Base-by-base conservation (phyloP, 2,113 vertebrate genomes). In the Nicator chloris region DNA sequence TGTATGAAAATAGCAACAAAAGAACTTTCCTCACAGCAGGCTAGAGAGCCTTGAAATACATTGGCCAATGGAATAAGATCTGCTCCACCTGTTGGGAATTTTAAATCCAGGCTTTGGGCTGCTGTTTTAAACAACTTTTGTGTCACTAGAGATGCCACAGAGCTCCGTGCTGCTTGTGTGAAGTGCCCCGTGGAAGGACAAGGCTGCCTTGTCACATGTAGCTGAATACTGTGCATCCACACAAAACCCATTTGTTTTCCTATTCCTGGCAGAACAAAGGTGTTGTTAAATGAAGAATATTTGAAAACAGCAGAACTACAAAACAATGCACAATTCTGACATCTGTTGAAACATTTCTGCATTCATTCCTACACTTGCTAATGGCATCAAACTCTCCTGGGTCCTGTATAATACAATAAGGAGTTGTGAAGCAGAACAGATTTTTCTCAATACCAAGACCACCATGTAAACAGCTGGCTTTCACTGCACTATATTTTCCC, bases 41-140 rank as follows among this genome's bases (percentile, higher is more conserved):
- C 35, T 50, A 40, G 33, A 82, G 31, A 21, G 33, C 54, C 50
- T 91, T 91, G 63, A 47, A 87, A 92, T 57, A 64, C 24, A 15
- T 13, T 40, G 44, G 51, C 33, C 88, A 88, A 82, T 28, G 15
- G n/a, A 82, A 15, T 33, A 28, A 56, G 44, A n/a, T 87, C 27
- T 87, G 33, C 11, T 47, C 65, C 85, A 86, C 75, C 85, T 90
- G 73, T 44, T 95, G 88, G 72, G 92, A 94, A 71, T 53, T 76
- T 65, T 68, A 95, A 96, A 92, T 80, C 85, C 92, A 96, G 86
- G 73, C 45, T 93, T 93, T 82, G 88, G 70, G 86, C 72, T 86
- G 65, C 9, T 63, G 9, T 35, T 93, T 40, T 56, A 63, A 85
- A 44, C 59, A 72, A 50, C 13, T 11, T 19, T 35, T 56, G 53